These are phyloP conservation scores for Rhamphomyia laevipes DNA, from an alignment of 2,888 invertebrate species.

Conservation along the genomic window DNA sequence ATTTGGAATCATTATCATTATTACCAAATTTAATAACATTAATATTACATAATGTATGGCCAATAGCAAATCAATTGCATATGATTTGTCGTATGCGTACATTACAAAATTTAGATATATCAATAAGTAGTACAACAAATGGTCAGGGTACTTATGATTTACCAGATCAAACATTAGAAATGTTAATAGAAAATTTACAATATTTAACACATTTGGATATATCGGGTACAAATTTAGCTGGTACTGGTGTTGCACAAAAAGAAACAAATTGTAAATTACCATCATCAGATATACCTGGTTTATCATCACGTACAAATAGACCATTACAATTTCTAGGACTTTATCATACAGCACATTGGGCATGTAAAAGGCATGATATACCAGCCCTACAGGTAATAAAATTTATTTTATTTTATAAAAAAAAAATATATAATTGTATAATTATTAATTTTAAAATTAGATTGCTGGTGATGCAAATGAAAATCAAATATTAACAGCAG, in stretches of 20 bases:
- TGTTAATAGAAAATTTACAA: conserved; percentile 62
- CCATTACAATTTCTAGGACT: conserved; percentile 78
- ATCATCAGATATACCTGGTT: conserved; percentile 70
- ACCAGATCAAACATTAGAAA: conserved; percentile 57
- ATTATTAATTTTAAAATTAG: conserved; percentile 40
- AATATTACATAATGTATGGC: conserved; percentile 68
- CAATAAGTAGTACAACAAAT: conserved; percentile 50
- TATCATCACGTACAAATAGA: conserved; percentile 59
- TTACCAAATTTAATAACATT: conserved; percentile 59
- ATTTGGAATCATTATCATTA: conserved; percentile 40
- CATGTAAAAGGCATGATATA: conserved; percentile 81
- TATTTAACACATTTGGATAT: conserved; percentile 77
- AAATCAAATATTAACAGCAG: conserved; percentile 78
- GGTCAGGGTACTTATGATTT: conserved; percentile 61
- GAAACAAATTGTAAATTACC: conserved; percentile 29
- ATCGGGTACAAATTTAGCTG: conserved; percentile 91
- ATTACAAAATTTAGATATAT: conserved; percentile 71
- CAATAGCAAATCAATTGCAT: conserved; percentile 43
- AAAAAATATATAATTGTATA: conserved; percentile 5
- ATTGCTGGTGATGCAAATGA: conserved; percentile 87
- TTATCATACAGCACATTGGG: conserved; percentile 79
- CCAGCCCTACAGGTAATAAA: conserved; percentile 67
- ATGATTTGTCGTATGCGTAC: conserved; percentile 47
- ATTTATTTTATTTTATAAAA: background rate
- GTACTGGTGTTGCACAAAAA: conserved; percentile 59